phyloP scores from a whole-genome alignment of 2,888 invertebrate genomes.

The Gryllus longicercus region DNA sequence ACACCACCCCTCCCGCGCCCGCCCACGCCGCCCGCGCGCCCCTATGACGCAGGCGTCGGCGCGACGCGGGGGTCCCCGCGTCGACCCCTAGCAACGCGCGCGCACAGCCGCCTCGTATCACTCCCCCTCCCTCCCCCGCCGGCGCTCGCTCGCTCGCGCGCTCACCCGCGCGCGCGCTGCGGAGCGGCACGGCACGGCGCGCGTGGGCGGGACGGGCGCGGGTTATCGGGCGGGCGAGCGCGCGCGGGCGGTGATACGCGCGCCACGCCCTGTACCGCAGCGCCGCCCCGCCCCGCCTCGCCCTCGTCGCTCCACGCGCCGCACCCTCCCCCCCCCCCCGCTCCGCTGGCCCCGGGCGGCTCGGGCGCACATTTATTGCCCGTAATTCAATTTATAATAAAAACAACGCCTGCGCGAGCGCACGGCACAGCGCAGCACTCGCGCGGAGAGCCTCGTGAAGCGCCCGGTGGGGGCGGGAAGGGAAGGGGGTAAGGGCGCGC shows the following conservation, averaged over 20 bases:
- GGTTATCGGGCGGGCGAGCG: not conserved
- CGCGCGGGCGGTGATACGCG: not conserved
- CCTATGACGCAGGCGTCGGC: no score
- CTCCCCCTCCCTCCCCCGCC: not conserved
- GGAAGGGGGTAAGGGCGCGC: not conserved
- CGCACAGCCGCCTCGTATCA: not conserved
- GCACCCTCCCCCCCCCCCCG: not conserved
- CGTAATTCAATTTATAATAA: conserved; percentile 11
- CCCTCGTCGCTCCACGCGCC: not conserved
- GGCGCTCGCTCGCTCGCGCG: not conserved
- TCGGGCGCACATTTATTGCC: not conserved
- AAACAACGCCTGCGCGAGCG: not conserved
- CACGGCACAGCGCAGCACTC: not conserved
- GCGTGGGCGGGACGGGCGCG: not conserved
- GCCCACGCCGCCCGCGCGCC: not conserved
- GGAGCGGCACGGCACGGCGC: not conserved
- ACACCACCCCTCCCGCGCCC: not conserved
- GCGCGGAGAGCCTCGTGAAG: not conserved
- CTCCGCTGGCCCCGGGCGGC: not conserved
- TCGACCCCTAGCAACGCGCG: not conserved
- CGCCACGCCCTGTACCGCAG: conserved; percentile 3
- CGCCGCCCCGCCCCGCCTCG: not conserved
- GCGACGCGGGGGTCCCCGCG: not conserved
- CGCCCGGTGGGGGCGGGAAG: no score
- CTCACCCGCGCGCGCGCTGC: not conserved